Evolutionary conservation across 2,888 invertebrate genomes (phyloP).

Genomic region (Podabrus alpinus): DNA sequence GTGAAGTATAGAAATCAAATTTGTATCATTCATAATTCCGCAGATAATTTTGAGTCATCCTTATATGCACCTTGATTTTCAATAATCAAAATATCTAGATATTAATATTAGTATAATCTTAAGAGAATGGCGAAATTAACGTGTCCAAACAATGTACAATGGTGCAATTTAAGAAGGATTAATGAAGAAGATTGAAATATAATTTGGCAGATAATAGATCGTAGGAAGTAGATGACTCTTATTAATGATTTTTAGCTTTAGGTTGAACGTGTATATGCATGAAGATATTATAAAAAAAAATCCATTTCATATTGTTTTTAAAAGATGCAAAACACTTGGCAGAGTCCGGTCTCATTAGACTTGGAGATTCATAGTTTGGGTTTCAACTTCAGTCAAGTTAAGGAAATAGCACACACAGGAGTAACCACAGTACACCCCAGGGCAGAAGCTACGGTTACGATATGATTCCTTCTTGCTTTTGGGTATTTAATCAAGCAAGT

Average conservation of each 20-base stretch:
- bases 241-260: neutral
- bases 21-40: neutral
- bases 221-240: neutral
- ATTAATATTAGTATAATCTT: neutral
- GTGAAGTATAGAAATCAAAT: neutral
- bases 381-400: slow-evolving; percentile 27
- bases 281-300: neutral
- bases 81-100: neutral
- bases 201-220: neutral
- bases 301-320: neutral
- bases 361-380: slow-evolving; percentile 27
- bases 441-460: slow-evolving; percentile 24
- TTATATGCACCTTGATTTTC: neutral
- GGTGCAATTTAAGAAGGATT: neutral
- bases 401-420: slow-evolving; percentile 29
- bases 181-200: neutral
- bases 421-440: slow-evolving; percentile 30
- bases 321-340: neutral
- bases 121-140: neutral
- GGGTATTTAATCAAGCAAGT: slow-evolving; percentile 27
- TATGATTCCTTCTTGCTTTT: slow-evolving; percentile 11
- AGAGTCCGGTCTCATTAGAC: slow-evolving; percentile 25
- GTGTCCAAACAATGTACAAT: neutral
- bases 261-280: neutral
- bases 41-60: neutral